Percentiles rank a stretch among this genome's conserved stretches.
These are phyloP conservation scores for Pyrocoelia pectoralis DNA, from an alignment of 2,888 invertebrate species.

Conservation along the genomic window DNA sequence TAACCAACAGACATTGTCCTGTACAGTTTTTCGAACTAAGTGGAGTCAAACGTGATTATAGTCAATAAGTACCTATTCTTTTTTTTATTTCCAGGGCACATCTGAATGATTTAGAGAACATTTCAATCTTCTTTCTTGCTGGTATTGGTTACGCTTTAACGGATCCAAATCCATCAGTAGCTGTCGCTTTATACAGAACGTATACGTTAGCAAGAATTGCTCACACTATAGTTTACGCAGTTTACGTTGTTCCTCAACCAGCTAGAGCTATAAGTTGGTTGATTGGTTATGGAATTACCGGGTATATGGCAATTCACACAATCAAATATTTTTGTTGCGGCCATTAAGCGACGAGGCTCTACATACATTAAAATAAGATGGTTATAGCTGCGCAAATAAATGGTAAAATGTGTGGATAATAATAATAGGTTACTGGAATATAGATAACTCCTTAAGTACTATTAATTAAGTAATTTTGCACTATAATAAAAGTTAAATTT, in stretches of 20 bases:
- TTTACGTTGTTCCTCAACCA: constrained; percentile 67
- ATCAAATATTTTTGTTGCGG: constrained; percentile 20
- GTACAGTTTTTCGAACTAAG: too few relatives aligned
- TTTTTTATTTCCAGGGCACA: constrained; percentile 65
- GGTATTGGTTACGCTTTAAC: constrained; percentile 69
- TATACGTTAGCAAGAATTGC: constrained; percentile 65
- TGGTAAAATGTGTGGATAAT: too few relatives aligned
- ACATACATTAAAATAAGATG: too few relatives aligned
- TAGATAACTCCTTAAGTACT: too few relatives aligned
- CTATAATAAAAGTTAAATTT: too few relatives aligned
- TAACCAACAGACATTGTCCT: too few relatives aligned
- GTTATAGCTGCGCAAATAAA: too few relatives aligned
- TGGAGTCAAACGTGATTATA: too few relatives aligned
- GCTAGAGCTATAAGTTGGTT: constrained; percentile 46
- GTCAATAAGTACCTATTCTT: too few relatives aligned
- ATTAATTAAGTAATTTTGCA: too few relatives aligned
- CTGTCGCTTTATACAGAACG: constrained; percentile 63
- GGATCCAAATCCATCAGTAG: constrained; percentile 62
- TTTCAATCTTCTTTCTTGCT: constrained; percentile 69
- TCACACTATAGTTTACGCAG: constrained; percentile 72
- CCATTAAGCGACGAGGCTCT: too few relatives aligned
- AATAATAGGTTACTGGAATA: too few relatives aligned
- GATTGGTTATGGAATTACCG: constrained; percentile 45
- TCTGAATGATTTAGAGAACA: constrained; percentile 77
- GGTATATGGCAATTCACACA: constrained; percentile 45